Evolutionary conservation across 2,113 vertebrate genomes (phyloP), one percentile per base, ranked within the genome.

Genomic region (Capreolus pygargus): DNA sequence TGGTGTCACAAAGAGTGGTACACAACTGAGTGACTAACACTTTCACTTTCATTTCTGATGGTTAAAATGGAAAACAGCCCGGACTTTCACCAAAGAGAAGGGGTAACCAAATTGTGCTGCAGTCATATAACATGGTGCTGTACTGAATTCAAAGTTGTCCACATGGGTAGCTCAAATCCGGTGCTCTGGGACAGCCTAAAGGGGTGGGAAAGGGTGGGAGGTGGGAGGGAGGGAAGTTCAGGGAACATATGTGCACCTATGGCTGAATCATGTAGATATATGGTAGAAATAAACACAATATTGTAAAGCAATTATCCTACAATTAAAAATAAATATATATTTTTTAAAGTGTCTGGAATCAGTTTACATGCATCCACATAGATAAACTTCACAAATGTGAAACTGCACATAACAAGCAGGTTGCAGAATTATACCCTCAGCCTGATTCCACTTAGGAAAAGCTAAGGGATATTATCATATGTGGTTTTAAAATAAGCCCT

Each of bases 401-500:
- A 81, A 74, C 57, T 33, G 86, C 55, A 45, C n/a, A 27, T 30
- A n/a, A 39, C 60, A 50, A 47, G 67, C 28, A 43, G n/a, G 28
- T 30, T 28, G 30, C 54, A 54, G 50, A 76, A 61, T 30, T 58
- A 55, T 17, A 23, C 27, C 21, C 27, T 94, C 79, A 82, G 61
- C 64, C 11, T 17, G 47, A 89, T 9, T 67, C 39, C 27, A 27
- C 52, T 86, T 57, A 39, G 28, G 39, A 33, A 33, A 64, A 74
- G 39, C 14, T 14, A 47, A 61, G 30, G 13, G 36, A 55, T n/a
- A 52, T 21, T 86, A 55, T n/a, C 39, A 7, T 23, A 2, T 39
- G 33, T 39, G 67, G 82, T 54, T 92, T 95, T 79, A 91, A 92
- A 70, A 54, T 83, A 95, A 91, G 36, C 70, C 54, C 91, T 76